Base-by-base conservation (phyloP, 2,888 invertebrate genomes). In the Perizoma affinitatum region DNA sequence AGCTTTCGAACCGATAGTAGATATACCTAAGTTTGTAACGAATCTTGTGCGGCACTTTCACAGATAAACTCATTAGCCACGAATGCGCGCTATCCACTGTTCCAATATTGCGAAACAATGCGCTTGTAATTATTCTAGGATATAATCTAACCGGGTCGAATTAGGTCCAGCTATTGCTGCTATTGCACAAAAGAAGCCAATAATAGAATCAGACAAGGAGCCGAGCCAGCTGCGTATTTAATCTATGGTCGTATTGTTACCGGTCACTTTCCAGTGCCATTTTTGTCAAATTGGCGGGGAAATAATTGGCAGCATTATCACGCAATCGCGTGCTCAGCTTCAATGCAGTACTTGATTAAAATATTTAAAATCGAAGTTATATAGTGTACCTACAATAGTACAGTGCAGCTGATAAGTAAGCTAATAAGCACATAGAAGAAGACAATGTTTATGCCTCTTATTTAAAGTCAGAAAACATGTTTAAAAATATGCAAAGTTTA, bases 281-380 rank as follows among this genome's bases (percentile, higher is more conserved):
- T 87, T 88, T 87, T 78, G 87, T 81, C 78, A 78, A 84, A 82
- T 82, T 75, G 77, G 74, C 77, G 75, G 76, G 75, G 80, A 84
- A 81, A 83, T 80, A 78, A 82, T 80, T 74, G 75, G 67, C 67
- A 58, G 72, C 70, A 69, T 50, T 68, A 73, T 72, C 85, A 84
- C 82, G 82, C 83, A 77, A 87, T 85, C 75, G 83, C 86, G 76
- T 84, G 81, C 58, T 61, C 49, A 61, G 58, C 36, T 60, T 60
- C 60, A 62, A 54, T 61, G 52, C 38, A 44, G 55, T 50, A 51
- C 54, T 47, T 52, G 52, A 58, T 56, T 58, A 38, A 54, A 43
- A 57, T 59, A 51, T 54, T 51, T 34, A 41, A 62, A 61, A 48
- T 8, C 5, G n/a, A 22, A 22, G 3, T 22, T 22, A 22, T 22